Evolutionary conservation across 2,797 vertebrate genomes (phyloP).

Genomic region (Lepus townsendii): DNA sequence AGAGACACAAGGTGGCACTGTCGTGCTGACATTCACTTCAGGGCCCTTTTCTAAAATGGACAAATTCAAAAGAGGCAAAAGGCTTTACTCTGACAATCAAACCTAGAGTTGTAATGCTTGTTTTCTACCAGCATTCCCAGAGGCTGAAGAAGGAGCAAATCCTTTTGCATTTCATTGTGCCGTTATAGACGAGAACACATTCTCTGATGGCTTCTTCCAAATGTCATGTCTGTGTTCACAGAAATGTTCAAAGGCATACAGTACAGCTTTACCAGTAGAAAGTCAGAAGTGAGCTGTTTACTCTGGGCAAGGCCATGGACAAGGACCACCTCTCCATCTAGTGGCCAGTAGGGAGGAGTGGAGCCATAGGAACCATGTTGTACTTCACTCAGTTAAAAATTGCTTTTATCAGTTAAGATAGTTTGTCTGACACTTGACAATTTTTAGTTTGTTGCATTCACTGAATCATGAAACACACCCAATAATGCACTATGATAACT

Average conservation of each 20-base stretch:
- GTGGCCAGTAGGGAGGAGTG: conserved; percentile 72
- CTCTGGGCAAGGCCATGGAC: conserved; percentile 29
- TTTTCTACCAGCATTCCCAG: conserved; percentile 36
- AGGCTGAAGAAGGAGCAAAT: conserved; percentile 26
- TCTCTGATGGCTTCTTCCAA: conserved; percentile 69
- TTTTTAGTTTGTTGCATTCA: conserved; percentile 46
- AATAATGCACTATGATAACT: conserved; percentile 64
- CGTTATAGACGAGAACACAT: conserved; percentile 53
- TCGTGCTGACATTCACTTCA: conserved; percentile 81
- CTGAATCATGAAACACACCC: conserved; percentile 54
- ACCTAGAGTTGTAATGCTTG: conserved; percentile 55
- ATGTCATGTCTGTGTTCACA: conserved; percentile 59
- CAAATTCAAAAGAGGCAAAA: conserved; percentile 74
- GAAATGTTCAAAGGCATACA: conserved; percentile 68
- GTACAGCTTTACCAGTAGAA: conserved; percentile 42
- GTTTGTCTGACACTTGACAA: conserved; percentile 33
- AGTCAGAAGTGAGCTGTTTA: conserved; percentile 65
- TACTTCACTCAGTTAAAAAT: conserved; percentile 64
- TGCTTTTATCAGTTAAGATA: conserved; percentile 63
- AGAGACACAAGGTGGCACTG: conserved; percentile 85
- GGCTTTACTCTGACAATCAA: conserved; percentile 59
- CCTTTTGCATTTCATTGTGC: conserved; percentile 55
- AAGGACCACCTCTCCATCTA: conserved; percentile 79
- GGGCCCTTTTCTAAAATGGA: conserved; percentile 69
- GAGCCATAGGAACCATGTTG: conserved; percentile 9